Evolutionary conservation across 1,140 invertebrate genomes (phyloP).

Genomic region (Dufourea novaeangliae): DNA sequence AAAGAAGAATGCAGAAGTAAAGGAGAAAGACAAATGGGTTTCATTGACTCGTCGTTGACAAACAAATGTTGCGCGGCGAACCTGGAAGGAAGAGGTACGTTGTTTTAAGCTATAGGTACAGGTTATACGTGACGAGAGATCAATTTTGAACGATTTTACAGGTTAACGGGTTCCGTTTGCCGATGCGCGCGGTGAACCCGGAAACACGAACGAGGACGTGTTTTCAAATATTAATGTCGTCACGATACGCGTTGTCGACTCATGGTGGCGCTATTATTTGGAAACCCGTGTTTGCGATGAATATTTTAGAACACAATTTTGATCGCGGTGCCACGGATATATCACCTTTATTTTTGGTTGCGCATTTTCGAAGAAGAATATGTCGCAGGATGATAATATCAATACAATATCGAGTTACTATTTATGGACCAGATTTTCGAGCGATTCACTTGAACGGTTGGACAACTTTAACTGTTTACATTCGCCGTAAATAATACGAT

Average conservation of each 20-base stretch:
- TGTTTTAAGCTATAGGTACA: neutral
- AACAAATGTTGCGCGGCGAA: neutral
- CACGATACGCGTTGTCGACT: neutral
- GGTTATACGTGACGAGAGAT: neutral
- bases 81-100: neutral
- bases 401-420: neutral
- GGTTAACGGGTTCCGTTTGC: neutral
- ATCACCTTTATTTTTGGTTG: neutral
- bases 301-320: constrained; percentile 21
- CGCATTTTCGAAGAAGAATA: neutral
- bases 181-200: neutral
- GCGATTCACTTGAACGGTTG: too few relatives aligned
- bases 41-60: neutral
- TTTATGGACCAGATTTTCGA: neutral
- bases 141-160: neutral
- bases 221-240: constrained; percentile 18
- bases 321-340: neutral
- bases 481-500: neutral
- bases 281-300: neutral
- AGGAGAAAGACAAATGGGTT: too few relatives aligned
- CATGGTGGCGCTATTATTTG: constrained; percentile 17
- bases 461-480: neutral
- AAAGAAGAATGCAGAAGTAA: too few relatives aligned
- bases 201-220: neutral
- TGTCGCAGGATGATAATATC: neutral